phyloP scores from a whole-genome alignment of 1,140 invertebrate species.

The Heliconius melpomene region DNA sequence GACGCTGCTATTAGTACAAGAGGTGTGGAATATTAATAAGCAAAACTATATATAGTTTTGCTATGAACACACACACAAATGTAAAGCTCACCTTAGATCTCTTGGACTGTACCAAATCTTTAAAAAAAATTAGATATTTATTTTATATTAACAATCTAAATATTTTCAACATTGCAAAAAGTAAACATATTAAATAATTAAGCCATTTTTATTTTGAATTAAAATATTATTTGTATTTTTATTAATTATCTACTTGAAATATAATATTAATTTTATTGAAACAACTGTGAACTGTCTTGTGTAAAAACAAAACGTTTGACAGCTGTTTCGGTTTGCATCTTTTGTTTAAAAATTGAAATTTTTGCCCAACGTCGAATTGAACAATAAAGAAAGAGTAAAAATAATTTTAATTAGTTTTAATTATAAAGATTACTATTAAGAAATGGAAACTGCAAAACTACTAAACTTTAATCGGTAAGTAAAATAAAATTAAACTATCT shows the following conservation, averaged over 20 bases:
- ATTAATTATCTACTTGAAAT: neutral
- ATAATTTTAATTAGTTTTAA: neutral
- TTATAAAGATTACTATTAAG: neutral
- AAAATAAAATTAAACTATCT: conserved; percentile 26
- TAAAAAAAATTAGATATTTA: too few relatives aligned
- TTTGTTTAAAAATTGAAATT: conserved; percentile 43
- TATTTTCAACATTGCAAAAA: too few relatives aligned
- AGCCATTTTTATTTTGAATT: neutral
- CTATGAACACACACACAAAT: too few relatives aligned
- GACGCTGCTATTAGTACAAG: too few relatives aligned
- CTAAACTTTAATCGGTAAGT: conserved; percentile 55
- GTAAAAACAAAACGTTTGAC: conserved; percentile 40
- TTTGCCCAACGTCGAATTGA: conserved; percentile 21
- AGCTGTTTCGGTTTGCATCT: conserved; percentile 39
- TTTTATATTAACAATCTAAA: too few relatives aligned
- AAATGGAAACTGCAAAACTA: conserved; percentile 48
- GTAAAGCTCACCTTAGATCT: too few relatives aligned
- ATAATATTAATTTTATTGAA: neutral
- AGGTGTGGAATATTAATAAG: too few relatives aligned
- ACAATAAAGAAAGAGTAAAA: conserved; percentile 11
- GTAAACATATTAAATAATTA: too few relatives aligned
- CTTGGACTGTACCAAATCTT: too few relatives aligned
- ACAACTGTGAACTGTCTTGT: neutral
- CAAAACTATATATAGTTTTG: too few relatives aligned
- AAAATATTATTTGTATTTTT: neutral